Conservation (phyloP, 1,140 invertebrate genomes). For the Geopemphigus sp. region DNA sequence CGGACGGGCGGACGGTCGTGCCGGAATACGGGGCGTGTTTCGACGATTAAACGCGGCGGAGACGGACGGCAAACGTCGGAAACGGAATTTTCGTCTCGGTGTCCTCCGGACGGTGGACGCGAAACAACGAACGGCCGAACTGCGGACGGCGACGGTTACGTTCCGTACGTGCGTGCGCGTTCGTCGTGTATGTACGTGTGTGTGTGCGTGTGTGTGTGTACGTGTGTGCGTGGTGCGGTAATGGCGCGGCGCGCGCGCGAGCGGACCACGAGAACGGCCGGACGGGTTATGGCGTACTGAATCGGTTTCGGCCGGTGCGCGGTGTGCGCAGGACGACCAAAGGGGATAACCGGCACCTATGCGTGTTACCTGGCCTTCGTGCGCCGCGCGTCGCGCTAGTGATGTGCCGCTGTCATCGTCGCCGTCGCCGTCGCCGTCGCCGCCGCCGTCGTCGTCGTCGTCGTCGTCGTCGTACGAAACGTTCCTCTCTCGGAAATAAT, state of each 20-base stretch:
- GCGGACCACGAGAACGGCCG: conserved; percentile 14
- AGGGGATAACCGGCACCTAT: conserved; percentile 44
- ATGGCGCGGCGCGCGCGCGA: background rate
- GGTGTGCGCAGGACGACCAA: conserved; percentile 44
- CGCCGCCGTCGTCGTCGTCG: no score
- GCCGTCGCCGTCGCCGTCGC: background rate
- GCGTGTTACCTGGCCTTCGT: conserved; percentile 41
- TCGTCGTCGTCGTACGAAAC: no score
- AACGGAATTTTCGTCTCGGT: no score
- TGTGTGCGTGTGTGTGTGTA: background rate
- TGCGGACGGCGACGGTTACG: no score
- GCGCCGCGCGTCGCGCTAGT: conserved; percentile 46
- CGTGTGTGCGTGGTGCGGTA: background rate
- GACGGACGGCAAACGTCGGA: no score
- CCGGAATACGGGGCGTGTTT: no score
- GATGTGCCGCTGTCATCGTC: conserved; percentile 2
- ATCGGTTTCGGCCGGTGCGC: conserved; percentile 37
- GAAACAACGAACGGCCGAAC: no score
- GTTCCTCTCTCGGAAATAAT: background rate
- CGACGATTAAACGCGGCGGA: no score
- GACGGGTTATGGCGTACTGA: conserved; percentile 47
- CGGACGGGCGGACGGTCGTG: background rate
- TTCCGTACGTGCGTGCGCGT: no score
- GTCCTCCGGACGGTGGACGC: no score
- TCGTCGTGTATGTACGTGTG: no score